Percentiles rank a stretch among this genome's conserved stretches.
Evolutionary conservation across 2,113 vertebrate species (phyloP).

Genomic region (Pachycephala philippinensis): DNA sequence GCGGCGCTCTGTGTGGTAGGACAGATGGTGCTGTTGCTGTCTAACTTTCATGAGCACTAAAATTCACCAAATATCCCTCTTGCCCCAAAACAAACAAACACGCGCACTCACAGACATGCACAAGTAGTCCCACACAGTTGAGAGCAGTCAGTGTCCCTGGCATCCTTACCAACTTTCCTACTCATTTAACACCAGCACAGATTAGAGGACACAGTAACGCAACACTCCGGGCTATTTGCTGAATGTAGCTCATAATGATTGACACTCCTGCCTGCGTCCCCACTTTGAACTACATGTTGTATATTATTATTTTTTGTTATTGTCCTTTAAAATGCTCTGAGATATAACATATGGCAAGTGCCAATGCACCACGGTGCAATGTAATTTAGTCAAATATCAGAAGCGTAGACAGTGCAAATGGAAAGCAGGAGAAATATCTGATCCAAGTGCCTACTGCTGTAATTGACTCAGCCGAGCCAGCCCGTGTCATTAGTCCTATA

Average conservation of each 20-base stretch:
- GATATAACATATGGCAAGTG: constrained; percentile 65
- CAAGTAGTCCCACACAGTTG: constrained; percentile 36
- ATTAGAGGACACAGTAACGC: constrained; percentile 33
- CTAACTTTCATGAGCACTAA: constrained; percentile 30
- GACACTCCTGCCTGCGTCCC: constrained; percentile 44
- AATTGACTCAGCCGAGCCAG: constrained; percentile 76
- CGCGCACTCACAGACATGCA: not conserved
- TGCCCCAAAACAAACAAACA: constrained; percentile 41
- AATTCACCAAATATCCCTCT: constrained; percentile 35
- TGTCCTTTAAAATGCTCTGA: constrained; percentile 68
- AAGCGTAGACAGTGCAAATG: constrained; percentile 60
- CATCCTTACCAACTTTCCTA: constrained; percentile 25
- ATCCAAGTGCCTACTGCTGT: constrained; percentile 75
- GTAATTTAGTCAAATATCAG: constrained; percentile 78
- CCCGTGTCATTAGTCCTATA: constrained; percentile 75
- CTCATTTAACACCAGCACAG: constrained; percentile 45
- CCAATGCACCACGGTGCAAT: constrained; percentile 63
- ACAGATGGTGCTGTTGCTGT: constrained; percentile 65
- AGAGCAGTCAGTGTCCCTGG: constrained; percentile 43
- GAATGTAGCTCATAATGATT: constrained; percentile 52
- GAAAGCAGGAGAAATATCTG: constrained; percentile 69
- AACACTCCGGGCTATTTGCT: constrained; percentile 57
- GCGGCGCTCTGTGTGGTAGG: not conserved
- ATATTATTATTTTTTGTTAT: constrained; percentile 66
- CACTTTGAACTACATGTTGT: constrained; percentile 41